phyloP scores from a whole-genome alignment of 2,888 invertebrate genomes.

The Patella ulyssiponensis region DNA sequence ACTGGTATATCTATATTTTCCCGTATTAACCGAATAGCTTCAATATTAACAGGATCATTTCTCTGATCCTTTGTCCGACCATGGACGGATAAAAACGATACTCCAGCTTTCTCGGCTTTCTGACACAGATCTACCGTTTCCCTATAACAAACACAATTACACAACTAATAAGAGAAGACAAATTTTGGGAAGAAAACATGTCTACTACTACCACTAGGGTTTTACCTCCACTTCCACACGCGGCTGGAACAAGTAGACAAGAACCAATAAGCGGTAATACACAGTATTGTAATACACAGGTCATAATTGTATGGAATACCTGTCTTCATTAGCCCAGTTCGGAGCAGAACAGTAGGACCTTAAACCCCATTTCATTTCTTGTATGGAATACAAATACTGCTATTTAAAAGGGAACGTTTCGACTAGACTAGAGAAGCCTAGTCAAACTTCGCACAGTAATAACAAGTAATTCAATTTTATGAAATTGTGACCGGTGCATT shows the following conservation, averaged over 20 bases:
- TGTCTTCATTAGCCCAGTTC: too few species aligned
- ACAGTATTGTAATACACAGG: too few species aligned
- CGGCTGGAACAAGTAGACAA: neutral
- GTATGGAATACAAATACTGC: too few species aligned
- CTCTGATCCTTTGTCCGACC: slow-evolving; percentile 90
- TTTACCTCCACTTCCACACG: neutral
- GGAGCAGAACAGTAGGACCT: too few species aligned
- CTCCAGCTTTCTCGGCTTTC: slow-evolving; percentile 87
- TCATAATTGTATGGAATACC: too few species aligned
- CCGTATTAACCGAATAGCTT: slow-evolving; percentile 82
- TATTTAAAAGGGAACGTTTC: too few species aligned
- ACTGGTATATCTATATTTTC: slow-evolving; percentile 85
- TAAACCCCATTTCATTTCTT: too few species aligned
- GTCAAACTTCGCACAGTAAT: too few species aligned
- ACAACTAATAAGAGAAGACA: neutral
- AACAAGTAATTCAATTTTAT: too few species aligned
- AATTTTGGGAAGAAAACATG: neutral
- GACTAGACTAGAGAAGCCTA: too few species aligned
- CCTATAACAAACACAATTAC: slow-evolving; percentile 53
- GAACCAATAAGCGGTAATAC: neutral
- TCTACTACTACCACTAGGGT: neutral
- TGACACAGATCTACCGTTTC: slow-evolving; percentile 85
- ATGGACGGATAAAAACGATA: slow-evolving; percentile 90
- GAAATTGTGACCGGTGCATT: too few species aligned
- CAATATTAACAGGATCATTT: slow-evolving; percentile 79